phyloP scores from a whole-genome alignment of 2,797 vertebrate species.

The Sebastes cheni region DNA sequence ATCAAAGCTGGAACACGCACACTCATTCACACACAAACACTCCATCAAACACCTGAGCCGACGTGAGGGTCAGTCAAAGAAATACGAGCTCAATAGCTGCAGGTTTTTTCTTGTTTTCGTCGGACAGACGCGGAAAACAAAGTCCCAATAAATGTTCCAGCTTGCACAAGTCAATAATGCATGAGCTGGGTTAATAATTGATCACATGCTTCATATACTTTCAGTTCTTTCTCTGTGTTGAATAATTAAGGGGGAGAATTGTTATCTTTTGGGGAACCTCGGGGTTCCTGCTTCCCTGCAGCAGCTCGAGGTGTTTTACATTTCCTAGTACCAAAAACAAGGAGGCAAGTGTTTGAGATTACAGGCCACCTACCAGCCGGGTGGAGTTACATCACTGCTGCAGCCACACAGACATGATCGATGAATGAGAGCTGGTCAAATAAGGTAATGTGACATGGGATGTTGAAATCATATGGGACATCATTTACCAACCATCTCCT shows the following conservation, averaged over 20 bases:
- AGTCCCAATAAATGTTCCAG: conserved; percentile 52
- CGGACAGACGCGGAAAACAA: conserved; percentile 53
- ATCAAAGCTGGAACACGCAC: conserved; percentile 12
- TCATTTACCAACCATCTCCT: not conserved
- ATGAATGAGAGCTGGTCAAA: not conserved
- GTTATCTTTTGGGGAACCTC: conserved; percentile 41
- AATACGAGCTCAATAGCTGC: not conserved
- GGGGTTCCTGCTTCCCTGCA: conserved; percentile 25
- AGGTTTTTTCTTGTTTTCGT: conserved; percentile 32
- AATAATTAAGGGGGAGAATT: conserved; percentile 65
- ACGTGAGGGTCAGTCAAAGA: conserved; percentile 10
- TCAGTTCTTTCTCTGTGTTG: conserved; percentile 53
- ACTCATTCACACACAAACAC: not conserved
- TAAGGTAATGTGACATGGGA: not conserved
- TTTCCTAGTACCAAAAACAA: conserved; percentile 20
- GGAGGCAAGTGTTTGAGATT: conserved; percentile 22
- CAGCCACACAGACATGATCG: not conserved
- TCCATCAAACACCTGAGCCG: not conserved
- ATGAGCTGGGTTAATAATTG: conserved; percentile 70
- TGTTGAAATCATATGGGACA: not conserved
- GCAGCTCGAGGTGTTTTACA: conserved; percentile 44
- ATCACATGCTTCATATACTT: conserved; percentile 60
- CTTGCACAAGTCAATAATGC: conserved; percentile 63
- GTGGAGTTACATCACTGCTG: conserved; percentile 31
- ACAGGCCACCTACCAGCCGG: not conserved